Base-by-base conservation (phyloP, 2,113 vertebrate genomes). In the Stomatorhinus ivindoensis region DNA sequence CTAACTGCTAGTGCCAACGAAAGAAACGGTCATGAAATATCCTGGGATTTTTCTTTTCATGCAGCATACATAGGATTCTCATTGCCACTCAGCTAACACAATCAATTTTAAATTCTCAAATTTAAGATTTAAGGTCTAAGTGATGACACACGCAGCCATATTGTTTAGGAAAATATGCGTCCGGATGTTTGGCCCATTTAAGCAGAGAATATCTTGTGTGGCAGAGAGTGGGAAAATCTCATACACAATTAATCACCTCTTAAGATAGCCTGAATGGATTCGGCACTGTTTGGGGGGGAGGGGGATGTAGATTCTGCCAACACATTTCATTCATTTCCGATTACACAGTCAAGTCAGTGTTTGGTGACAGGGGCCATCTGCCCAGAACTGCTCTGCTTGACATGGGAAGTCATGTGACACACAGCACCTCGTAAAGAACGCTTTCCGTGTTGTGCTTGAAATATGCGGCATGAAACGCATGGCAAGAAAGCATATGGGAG, bases 271-370 rank as follows among this genome's bases (percentile, higher is more conserved):
- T 24, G 48, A 42, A 55, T 83, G 15, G 69, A 55, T 89, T 82
- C 88, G 44, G 31, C 48, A 83, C 73, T 48, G 17, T 42, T 61
- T n/a, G 9, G 50, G 19, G 47, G 44, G 4, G 44, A 6, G 31
- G n/a, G 73, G 47, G 17, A 6, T 55, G 19, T 31, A 82, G 73
- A 48, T 89, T 50, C 27, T 39, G 35, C 15, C 27, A 39, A 17
- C 47, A 82, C 44, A 19, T 89, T 39, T 58, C 86, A 61, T 87
- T 87, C 51, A 87, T 87, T 19, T 58, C 86, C 13, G 31, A 87
- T 58, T 58, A 58, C 86, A 87, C 47, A 86, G 10, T 35, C 24
- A 31, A 42, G 86, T 50, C 51, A 15, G 17, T 31, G n/a, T 35
- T 4, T 27, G 35, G 86, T 44, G 19, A 58, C 53, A 58, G 53